Conservation (phyloP, 2,113 vertebrate genomes). For the Melanerpes formicivorus region DNA sequence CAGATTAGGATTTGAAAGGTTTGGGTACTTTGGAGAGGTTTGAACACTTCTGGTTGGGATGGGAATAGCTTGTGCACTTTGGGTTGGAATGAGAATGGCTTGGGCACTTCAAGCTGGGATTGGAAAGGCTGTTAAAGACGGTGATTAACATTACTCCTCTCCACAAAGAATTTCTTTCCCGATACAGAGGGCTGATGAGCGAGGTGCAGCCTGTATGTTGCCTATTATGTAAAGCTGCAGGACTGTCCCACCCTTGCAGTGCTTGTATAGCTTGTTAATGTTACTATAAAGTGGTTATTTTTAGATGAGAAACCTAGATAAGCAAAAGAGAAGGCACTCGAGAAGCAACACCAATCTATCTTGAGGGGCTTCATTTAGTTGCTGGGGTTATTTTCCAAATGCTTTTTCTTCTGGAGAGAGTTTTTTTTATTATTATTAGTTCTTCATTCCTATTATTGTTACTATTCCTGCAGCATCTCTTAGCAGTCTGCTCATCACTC, state of each 20-base stretch:
- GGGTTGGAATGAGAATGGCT: neutral
- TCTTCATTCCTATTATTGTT: neutral
- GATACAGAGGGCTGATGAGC: neutral
- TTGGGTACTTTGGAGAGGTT: neutral
- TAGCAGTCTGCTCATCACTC: constrained; percentile 95
- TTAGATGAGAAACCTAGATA: neutral
- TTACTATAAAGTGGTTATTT: neutral
- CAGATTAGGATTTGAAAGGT: neutral
- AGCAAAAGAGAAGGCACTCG: neutral
- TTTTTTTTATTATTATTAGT: neutral
- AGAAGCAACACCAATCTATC: neutral
- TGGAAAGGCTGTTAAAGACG: neutral
- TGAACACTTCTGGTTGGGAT: too few species aligned
- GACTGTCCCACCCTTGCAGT: neutral
- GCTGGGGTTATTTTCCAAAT: neutral
- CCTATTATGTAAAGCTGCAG: neutral
- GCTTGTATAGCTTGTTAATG: neutral
- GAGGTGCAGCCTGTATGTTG: neutral
- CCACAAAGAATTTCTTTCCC: neutral
- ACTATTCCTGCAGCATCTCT: constrained; percentile 85
- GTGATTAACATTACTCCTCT: neutral
- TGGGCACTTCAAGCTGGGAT: neutral
- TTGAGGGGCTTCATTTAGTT: neutral
- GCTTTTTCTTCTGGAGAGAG: neutral
- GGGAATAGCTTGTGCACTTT: too few species aligned